Conservation (phyloP, 2,113 vertebrate species). For the Hypomesus transpacificus region DNA sequence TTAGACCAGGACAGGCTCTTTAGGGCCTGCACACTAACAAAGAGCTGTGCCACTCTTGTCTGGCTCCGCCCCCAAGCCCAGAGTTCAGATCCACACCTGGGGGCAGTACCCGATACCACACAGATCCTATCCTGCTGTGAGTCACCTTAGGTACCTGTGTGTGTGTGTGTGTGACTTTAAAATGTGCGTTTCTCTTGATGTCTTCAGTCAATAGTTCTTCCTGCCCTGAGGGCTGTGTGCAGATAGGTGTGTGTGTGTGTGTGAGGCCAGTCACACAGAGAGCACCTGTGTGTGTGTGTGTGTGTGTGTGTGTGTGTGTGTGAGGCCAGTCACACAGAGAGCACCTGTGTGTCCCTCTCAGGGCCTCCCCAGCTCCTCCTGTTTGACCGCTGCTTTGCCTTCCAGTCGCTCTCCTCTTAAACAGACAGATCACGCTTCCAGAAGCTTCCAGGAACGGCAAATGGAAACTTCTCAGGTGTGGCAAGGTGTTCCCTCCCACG, state of each 20-base stretch:
- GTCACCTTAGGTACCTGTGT: conserved; percentile 3
- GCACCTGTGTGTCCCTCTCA: conserved; percentile 62
- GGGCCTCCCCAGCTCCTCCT: conserved; percentile 52
- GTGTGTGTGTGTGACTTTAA: conserved; percentile 39
- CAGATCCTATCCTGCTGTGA: conserved; percentile 62
- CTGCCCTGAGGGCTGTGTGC: conserved; percentile 66
- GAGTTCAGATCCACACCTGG: conserved; percentile 61
- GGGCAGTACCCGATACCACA: conserved; percentile 72
- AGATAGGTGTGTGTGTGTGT: conserved; percentile 36
- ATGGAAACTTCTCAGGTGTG: too few relatives aligned
- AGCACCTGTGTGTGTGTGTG: too few relatives aligned
- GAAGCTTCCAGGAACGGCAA: not conserved
- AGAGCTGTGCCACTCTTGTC: conserved; percentile 39
- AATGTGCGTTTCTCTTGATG: conserved; percentile 72
- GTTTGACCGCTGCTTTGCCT: conserved; percentile 56
- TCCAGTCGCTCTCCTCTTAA: conserved; percentile 45
- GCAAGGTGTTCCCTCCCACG: too few relatives aligned
- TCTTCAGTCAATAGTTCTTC: conserved; percentile 72
- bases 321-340: conserved; percentile 55
- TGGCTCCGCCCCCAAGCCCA: conserved; percentile 34
- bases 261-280: too few relatives aligned
- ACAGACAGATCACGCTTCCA: conserved; percentile 50
- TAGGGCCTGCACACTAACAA: not conserved
- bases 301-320: too few relatives aligned
- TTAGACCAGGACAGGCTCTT: conserved; percentile 37